Conservation (phyloP, 1,140 invertebrate genomes). For the Psix sp. region DNA sequence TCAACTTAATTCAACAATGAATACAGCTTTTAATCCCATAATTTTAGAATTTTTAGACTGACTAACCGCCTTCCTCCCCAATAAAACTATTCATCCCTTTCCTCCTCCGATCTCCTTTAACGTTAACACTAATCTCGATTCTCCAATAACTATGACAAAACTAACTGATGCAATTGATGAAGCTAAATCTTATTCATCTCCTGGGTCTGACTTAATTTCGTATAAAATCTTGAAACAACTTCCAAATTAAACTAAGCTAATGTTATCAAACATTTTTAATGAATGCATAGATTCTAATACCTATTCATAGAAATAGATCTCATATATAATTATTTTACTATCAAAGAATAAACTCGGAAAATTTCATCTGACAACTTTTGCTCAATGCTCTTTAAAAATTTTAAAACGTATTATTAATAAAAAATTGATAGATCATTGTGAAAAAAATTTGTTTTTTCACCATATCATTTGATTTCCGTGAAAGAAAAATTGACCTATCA, state of each 20-base stretch:
- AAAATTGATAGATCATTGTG: slow-evolving; percentile 11
- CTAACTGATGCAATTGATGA: too few species aligned
- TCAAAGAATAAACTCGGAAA: slow-evolving; percentile 20
- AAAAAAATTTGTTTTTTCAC: slow-evolving; percentile 11
- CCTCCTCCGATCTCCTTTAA: too few species aligned
- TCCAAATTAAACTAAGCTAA: background rate
- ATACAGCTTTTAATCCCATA: slow-evolving; percentile 4
- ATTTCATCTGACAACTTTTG: slow-evolving; percentile 38
- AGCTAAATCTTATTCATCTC: too few species aligned
- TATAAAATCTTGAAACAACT: background rate
- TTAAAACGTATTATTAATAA: slow-evolving; percentile 47
- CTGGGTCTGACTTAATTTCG: too few species aligned
- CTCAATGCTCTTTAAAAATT: slow-evolving; percentile 35
- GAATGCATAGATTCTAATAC: background rate
- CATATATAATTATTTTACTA: slow-evolving; percentile 11
- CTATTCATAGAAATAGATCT: background rate
- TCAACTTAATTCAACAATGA: slow-evolving; percentile 12
- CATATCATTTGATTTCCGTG: slow-evolving; percentile 30
- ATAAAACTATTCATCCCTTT: too few species aligned
- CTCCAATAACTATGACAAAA: too few species aligned
- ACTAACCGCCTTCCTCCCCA: background rate
- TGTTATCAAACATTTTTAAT: slow-evolving; percentile 3
- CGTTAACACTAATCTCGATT: too few species aligned
- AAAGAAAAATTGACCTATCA: slow-evolving; percentile 10
- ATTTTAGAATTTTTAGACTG: background rate